Base-by-base conservation (phyloP, 2,888 invertebrate genomes). In the Aspidiotus rigidus region DNA sequence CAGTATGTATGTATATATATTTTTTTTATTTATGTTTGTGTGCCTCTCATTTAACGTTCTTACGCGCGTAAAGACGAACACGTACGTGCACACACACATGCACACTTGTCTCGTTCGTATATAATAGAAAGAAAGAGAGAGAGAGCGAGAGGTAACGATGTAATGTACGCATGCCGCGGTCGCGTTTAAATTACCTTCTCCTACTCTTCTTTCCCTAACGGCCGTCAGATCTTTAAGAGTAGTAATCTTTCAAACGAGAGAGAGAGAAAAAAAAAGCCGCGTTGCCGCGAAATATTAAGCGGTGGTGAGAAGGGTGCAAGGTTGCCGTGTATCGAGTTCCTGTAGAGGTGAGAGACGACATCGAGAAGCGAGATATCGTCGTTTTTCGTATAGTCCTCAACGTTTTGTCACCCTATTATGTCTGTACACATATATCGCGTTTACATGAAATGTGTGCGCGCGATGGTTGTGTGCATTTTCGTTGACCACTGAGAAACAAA, bases 161-260 rank as follows among this genome's bases (percentile, higher is more conserved):
- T 42, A 44, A 44, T 62, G 44, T 62, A 62, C 62, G 62, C 62
- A 62, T 62, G 62, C 62, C 62, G 62, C 62, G 62, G 62, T 62
- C 62, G 62, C 62, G 62, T 62, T 62, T 62, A 62, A 62, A 62
- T 62, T 62, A 62, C 62, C 62, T 62, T 44, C 62, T 44, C 62
- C 62, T 41, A 42, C 62, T 60, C 60, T 17, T 44, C 15, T 62
- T 44, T 41, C 42, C 57, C 41, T 62, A 62, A 62, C 62, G 62
- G 62, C 62, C 62, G 62, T 62, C 62, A 62, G 42, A 62, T 40
- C 62, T 62, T 62, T 62, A 62, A 62, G 62, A 62, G 62, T 62
- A 62, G 62, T 62, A 62, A 62, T 62, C 62, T 62, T 62, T 62
- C 62, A 62, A 62, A 62, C 62, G 62, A 62, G 62, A 8, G 13